Evolutionary conservation across 2,113 vertebrate species (phyloP).

Genomic region (Opisthocomus hoazin): DNA sequence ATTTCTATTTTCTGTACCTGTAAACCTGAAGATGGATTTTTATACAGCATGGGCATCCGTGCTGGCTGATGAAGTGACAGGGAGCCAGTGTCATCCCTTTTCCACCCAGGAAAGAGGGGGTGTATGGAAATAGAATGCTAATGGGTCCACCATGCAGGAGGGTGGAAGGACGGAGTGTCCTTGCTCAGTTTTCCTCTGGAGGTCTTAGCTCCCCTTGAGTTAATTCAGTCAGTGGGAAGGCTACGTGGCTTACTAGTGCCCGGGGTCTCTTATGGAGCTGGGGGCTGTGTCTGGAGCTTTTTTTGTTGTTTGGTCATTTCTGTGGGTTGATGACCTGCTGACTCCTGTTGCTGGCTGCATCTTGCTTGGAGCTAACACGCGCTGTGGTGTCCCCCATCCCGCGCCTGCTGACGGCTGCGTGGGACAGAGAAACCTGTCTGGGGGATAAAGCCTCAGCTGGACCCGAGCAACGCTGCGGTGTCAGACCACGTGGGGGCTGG

Average conservation of each 20-base stretch:
- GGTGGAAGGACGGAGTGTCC: neutral
- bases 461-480: rapidly evolving
- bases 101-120: neutral
- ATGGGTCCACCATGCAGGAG: neutral
- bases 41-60: neutral
- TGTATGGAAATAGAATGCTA: neutral
- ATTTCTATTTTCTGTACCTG: neutral
- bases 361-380: neutral
- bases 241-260: neutral
- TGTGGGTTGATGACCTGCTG: neutral
- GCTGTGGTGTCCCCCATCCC: too few species aligned
- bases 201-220: neutral
- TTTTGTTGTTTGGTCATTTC: neutral
- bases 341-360: neutral
- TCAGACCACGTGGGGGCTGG: neutral
- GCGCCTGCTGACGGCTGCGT: neutral
- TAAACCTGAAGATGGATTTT: neutral
- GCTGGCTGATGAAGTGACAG: neutral
- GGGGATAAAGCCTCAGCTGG: neutral
- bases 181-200: neutral
- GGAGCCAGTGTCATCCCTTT: neutral
- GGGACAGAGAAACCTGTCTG: neutral
- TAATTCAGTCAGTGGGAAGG: neutral
- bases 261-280: neutral
- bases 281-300: neutral